These are phyloP conservation scores for Mya arenaria DNA, from an alignment of 1,140 invertebrate species.

Conservation along the genomic window DNA sequence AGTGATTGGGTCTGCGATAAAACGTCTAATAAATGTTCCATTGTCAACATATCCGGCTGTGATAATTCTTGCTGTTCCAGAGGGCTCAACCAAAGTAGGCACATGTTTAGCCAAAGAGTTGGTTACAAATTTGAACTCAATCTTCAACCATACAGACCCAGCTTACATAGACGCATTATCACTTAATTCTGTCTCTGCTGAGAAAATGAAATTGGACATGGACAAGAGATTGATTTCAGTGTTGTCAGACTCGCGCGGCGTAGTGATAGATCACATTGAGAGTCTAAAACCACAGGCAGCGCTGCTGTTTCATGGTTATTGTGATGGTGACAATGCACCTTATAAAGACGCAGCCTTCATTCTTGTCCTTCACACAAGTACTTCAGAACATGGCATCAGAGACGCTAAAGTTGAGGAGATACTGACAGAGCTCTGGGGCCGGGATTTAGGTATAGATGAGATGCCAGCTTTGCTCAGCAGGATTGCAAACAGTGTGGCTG, in stretches of 20 bases:
- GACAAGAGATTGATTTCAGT: conserved; percentile 55
- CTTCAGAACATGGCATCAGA: background rate
- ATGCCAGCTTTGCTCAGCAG: conserved; percentile 68
- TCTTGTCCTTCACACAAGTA: conserved; percentile 54
- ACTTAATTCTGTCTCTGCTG: conserved; percentile 16
- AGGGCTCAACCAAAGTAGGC: conserved; percentile 30
- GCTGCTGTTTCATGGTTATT: conserved; percentile 73
- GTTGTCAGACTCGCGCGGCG: conserved; percentile 48
- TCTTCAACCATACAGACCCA: conserved; percentile 35
- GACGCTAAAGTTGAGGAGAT: conserved; percentile 55
- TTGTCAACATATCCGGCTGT: conserved; percentile 63
- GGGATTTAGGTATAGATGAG: conserved; percentile 66
- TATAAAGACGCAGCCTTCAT: conserved; percentile 71
- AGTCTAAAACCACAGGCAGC: conserved; percentile 59
- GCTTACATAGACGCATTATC: conserved; percentile 38
- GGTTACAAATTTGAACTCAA: conserved; percentile 8
- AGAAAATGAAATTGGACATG: conserved; percentile 59
- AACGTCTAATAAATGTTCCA: conserved; percentile 53
- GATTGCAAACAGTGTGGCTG: conserved; percentile 69
- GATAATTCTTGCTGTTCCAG: conserved; percentile 58
- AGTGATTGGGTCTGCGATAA: conserved; percentile 44
- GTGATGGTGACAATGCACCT: conserved; percentile 75
- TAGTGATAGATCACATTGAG: conserved; percentile 71
- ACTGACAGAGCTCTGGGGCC: conserved; percentile 61
- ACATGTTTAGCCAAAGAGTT: conserved; percentile 52